phyloP scores from a whole-genome alignment of 2,888 invertebrate genomes.

The Odontocolon sp. region DNA sequence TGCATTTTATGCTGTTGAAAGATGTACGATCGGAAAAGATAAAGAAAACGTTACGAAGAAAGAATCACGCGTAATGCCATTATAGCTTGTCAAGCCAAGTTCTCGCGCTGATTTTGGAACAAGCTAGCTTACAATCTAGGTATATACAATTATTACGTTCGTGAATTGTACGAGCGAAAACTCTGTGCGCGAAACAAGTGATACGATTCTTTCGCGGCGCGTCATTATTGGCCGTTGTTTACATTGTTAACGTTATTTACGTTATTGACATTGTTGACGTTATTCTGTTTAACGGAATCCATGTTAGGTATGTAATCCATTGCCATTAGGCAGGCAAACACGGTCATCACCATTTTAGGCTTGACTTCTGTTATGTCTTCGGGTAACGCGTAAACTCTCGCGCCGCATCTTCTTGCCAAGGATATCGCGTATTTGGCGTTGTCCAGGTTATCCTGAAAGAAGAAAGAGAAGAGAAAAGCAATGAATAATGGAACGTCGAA shows the following conservation, averaged over 20 bases:
- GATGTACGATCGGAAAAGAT: background rate
- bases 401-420: constrained; percentile 98
- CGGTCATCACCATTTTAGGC: constrained; percentile 99
- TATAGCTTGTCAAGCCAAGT: constrained; percentile 45
- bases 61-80: constrained; percentile 27
- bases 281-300: constrained; percentile 82
- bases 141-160: constrained; percentile 53
- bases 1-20: background rate
- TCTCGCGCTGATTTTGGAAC: constrained; percentile 43
- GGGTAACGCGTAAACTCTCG: constrained; percentile 98
- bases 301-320: constrained; percentile 96
- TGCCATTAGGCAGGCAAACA: constrained; percentile 99
- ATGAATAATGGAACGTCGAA: constrained; percentile 18
- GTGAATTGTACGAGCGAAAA: background rate
- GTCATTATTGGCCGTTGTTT: constrained; percentile 70
- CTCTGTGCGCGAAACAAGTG: background rate
- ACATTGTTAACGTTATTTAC: constrained; percentile 60
- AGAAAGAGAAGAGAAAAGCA: constrained; percentile 44
- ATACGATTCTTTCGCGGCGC: background rate
- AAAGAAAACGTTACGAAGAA: constrained; percentile 8
- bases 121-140: constrained; percentile 47
- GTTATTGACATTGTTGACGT: constrained; percentile 70
- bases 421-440: constrained; percentile 99
- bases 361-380: constrained; percentile 99
- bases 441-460: constrained; percentile 92